A percentile compares a stretch with the other conserved stretches of the same genome.
phyloP scores from a whole-genome alignment of 53 echinoderm and acorn worm species.

The Paelopatides confundens region DNA sequence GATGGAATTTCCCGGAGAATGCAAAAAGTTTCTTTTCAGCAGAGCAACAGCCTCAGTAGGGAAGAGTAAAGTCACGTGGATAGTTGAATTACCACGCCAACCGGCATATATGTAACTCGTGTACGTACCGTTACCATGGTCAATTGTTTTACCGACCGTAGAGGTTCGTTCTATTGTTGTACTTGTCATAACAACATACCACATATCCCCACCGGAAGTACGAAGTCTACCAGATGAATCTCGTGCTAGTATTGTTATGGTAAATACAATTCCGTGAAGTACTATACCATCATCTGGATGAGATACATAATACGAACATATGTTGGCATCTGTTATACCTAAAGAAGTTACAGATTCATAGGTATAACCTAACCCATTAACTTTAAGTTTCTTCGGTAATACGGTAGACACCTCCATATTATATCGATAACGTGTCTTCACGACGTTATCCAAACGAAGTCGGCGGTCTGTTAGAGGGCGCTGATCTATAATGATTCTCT shows the following conservation, averaged over 20 bases:
- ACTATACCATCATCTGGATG: neutral
- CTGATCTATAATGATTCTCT: neutral
- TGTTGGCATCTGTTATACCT: constrained; percentile 1
- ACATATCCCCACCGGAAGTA: constrained; percentile 64
- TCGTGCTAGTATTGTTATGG: neutral
- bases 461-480: neutral
- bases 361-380: neutral
- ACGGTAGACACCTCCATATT: neutral
- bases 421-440: neutral
- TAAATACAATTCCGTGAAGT: neutral
- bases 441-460: neutral
- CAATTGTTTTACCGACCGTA: constrained; percentile 61
- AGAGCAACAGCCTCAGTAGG: constrained; percentile 67
- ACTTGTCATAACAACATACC: constrained; percentile 30
- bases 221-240: constrained; percentile 29
- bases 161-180: neutral
- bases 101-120: constrained; percentile 69
- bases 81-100: constrained; percentile 64
- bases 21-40: constrained; percentile 5
- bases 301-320: neutral
- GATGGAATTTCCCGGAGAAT: neutral
- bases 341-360: neutral
- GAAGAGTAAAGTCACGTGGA: constrained; percentile 58
- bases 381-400: neutral
- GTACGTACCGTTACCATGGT: constrained; percentile 76